Base-by-base conservation (phyloP, 2,797 vertebrate genomes). In the Strix occidentalis region DNA sequence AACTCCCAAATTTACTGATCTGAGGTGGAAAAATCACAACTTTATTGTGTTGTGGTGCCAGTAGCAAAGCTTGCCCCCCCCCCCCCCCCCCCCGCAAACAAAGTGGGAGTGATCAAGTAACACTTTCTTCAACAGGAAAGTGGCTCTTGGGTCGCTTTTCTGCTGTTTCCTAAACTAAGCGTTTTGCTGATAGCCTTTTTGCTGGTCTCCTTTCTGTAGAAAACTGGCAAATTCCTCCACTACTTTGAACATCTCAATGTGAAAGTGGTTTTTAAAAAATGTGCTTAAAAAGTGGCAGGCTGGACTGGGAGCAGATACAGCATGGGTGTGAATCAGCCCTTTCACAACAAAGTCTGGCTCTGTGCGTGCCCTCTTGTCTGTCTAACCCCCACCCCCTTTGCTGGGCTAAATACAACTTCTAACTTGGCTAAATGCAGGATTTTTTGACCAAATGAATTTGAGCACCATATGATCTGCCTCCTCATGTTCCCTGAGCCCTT, bases 401-500 rank as follows among this genome's bases (percentile, higher is more conserved):
- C 72, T 94, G 93, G 65, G 65, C 88, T 86, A 88, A 93, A 78
- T 35, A 13, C 89, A 75, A 68, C 84, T 82, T 92, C 71, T 64
- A 4, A 78, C 69, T 89, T 94, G 84, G 87, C 82, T 89, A 91
- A 95, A 95, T 41, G 25, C 35, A 45, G 72, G 23, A 37, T 69
- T 71, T 18, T 90, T 91, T 93, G 60, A 84, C 86, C 45, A 11
- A 50, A 66, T 74, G 43, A 91, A 77, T 93, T 87, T 78, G 31
- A 94, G 35, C 31, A 83, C 61, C 81, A 57, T 94, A 84, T 94
- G 88, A 93, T 94, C 96, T 94, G 93, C 90, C 96, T 84, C 92
- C 90, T 94, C 78, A 51, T 92, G 95, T 94, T 96, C 94, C 82
- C 75, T 46, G 78, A 84, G 56, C 88, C 93, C 75, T 76, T 89